Base-by-base conservation (phyloP, 2,113 vertebrate genomes). In the Baryphthengus martii region DNA sequence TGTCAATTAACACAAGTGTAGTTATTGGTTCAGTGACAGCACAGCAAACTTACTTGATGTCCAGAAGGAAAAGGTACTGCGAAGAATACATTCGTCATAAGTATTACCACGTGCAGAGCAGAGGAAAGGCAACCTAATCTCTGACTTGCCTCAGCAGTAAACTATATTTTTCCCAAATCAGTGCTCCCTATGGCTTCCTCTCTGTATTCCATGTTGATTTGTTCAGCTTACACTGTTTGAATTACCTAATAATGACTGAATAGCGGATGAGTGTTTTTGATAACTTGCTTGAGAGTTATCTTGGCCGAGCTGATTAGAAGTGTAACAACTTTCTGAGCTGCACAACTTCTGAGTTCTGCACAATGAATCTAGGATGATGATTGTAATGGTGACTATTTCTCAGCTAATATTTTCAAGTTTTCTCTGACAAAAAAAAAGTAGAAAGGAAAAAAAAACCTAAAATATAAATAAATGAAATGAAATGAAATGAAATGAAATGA, bases 341-440 rank as follows among this genome's bases (percentile, higher is more conserved):
- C 40, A 25, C 59, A 66, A 21, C 59, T 88, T 96, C 72, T 66
- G 85, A 93, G 93, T 55, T 70, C 52, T 63, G 35, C 19, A 9
- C 24, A 45, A 74, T 0, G 0, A 91, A 88, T 94, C 77, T 39
- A 94, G 93, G 95, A 97, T 82, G 96, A 96, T 74, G 95, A 98
- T 96, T 96, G 96, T 35, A 67, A 88, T 13, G 49, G 49, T 56
- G 61, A 78, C 86, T 86, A 53, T 89, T 97, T 97, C 90, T 96
- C 92, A 89, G 89, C 89, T 98, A 98, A 98, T 98, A 98, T 99
- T 98, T 97, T 97, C 98, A 98, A 98, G 97, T 94, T 98, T 97
- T 98, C 97, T 97, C 97, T 96, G 96, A 94, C 97, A 96, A 96
- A 75, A 91, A 19, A 21, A 75, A 73, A 81, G 25, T 8, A 52